Conservation (phyloP, 2,888 invertebrate genomes). For the Schizotus pectinicornis region DNA sequence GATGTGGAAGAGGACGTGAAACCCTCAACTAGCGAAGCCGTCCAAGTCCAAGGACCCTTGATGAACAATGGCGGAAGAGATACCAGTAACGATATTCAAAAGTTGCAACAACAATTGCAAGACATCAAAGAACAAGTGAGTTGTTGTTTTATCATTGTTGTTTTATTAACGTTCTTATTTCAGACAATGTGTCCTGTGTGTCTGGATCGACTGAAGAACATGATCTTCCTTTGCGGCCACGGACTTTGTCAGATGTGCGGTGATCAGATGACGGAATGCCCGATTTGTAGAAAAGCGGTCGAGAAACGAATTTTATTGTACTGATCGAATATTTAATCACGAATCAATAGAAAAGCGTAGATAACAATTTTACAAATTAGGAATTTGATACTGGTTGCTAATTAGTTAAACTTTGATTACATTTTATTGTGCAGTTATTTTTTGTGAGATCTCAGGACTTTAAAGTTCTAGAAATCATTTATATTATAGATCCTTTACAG, state of each 20-base stretch:
- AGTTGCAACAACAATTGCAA: conserved; percentile 91
- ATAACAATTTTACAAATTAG: too few species aligned
- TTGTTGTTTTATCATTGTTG: conserved; percentile 5
- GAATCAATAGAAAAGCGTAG: neutral
- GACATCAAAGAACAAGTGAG: conserved; percentile 95
- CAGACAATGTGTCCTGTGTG: conserved; percentile 99
- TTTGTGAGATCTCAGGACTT: too few species aligned
- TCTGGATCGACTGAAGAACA: conserved; percentile 95
- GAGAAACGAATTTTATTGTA: conserved; percentile 95
- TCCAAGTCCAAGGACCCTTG: conserved; percentile 55
- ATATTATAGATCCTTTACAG: too few species aligned
- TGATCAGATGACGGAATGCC: conserved; percentile 96
- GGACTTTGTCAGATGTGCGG: conserved; percentile 99
- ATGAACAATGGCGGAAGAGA: conserved; percentile 75
- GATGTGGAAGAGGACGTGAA: conserved; percentile 59
- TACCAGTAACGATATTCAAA: conserved; percentile 82
- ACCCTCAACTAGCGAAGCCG: conserved; percentile 57
- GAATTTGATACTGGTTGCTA: too few species aligned
- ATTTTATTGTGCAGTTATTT: too few species aligned
- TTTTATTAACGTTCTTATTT: conserved; percentile 45
- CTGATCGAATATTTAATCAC: conserved; percentile 47
- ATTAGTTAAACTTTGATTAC: too few species aligned
- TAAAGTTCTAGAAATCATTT: too few species aligned
- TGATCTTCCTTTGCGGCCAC: conserved; percentile 98
- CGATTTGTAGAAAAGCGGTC: conserved; percentile 95